Base-by-base conservation (phyloP, 2,888 invertebrate species). In the Cynaeus angustus region DNA sequence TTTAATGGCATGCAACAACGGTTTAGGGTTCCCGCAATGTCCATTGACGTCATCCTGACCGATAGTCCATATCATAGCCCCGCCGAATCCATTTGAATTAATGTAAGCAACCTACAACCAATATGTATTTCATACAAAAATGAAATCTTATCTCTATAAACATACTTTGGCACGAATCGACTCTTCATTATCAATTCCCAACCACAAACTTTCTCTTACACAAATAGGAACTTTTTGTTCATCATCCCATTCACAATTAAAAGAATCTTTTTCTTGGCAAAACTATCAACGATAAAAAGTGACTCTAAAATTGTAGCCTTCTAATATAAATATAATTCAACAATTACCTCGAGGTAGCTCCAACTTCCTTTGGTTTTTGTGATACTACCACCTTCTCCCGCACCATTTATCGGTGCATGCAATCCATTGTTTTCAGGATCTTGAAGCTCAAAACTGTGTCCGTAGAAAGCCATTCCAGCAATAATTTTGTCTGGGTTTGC, bases 341-440 rank as follows among this genome's bases (percentile, higher is more conserved):
- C 21, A 41, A 1, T 43, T 50, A 48, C 48, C 33, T 64, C 64
- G 1, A 64, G 16, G 14, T 64, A 64, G n/a, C 14, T 33, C 53
- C 45, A 53, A 9, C 53, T 53, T 14, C 52, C 64, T 9, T 38
- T 28, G 10, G 41, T 52, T 28, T 37, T 12, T 1, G 52, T 26
- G 14, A 56, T 37, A 7, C 43, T 33, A 8, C 68, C 62, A 4
- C 58, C 58, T 37, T 53, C 10, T 50, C 65, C 66, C 1, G 58
- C 9, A 0, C 65, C 53, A n/a, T 77, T 83, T 0, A 88, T 85
- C 0, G 89, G 85, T 0, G 91, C 88, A 30, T 90, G 88, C 0
- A 91, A 82, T 0, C 82, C 84, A 26, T 87, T 85, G 0, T 82
- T 72, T 0, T 73, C 79, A 3, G 70, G 21, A 55, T 70, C 56